Conservation (phyloP, 2,113 vertebrate genomes). For the Plestiodon gilberti region DNA sequence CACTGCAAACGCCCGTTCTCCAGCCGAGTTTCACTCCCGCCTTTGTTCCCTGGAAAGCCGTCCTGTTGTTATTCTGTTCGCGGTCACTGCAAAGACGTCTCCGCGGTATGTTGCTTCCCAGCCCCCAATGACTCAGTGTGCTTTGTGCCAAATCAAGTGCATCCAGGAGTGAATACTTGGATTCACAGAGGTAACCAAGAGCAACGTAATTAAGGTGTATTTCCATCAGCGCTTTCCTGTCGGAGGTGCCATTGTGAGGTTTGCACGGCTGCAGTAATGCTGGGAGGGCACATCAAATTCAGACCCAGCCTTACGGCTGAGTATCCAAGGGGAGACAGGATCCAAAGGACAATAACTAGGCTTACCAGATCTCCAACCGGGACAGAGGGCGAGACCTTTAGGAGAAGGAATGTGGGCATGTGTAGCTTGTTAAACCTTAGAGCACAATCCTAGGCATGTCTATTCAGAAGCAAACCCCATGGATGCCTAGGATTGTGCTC, state of each 20-base stretch:
- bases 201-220: neutral
- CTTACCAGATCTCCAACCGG: too few relatives aligned
- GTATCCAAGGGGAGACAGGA: neutral
- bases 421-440: too few relatives aligned
- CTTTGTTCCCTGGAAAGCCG: neutral
- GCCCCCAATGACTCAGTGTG: neutral
- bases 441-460: too few relatives aligned
- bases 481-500: too few relatives aligned
- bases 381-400: too few relatives aligned
- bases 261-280: neutral
- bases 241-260: neutral
- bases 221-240: constrained; percentile 2
- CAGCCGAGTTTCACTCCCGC: neutral
- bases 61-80: neutral
- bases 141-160: neutral
- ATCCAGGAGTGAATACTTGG: neutral
- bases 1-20: neutral
- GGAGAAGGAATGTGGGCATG: too few relatives aligned
- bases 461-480: too few relatives aligned
- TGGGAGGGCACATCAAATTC: neutral
- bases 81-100: neutral
- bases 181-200: constrained; percentile 13
- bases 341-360: neutral
- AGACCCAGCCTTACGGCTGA: neutral
- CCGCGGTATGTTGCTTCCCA: neutral